Evolutionary conservation across 2,797 vertebrate species (phyloP).

Genomic region (Garrulus glandarius): DNA sequence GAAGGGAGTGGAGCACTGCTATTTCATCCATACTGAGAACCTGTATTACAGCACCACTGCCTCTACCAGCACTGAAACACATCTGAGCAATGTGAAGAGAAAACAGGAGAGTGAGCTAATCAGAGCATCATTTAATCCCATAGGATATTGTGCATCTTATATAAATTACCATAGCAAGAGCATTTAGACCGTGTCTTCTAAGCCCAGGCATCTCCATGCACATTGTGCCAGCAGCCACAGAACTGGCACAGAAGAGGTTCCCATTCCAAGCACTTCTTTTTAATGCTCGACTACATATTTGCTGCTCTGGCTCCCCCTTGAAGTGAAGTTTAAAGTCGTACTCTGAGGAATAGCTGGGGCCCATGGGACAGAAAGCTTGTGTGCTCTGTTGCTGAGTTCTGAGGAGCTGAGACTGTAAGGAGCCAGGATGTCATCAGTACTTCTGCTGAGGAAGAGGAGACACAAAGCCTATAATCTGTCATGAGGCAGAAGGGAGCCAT

Average conservation of each 20-base stretch:
- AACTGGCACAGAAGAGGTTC: not conserved
- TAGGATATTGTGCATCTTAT: not conserved
- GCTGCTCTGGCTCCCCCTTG: not conserved
- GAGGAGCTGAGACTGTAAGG: not conserved
- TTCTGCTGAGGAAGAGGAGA: not conserved
- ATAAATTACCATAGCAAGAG: not conserved
- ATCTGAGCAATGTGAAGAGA: not conserved
- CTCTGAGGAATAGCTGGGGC: not conserved
- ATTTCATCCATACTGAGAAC: not conserved
- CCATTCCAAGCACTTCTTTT: not conserved
- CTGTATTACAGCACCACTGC: not conserved
- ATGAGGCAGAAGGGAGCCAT: not conserved
- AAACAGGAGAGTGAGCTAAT: not conserved
- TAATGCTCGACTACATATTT: not conserved
- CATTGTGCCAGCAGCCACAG: not conserved
- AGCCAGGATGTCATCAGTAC: not conserved
- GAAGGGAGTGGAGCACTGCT: not conserved
- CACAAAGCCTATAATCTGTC: not conserved
- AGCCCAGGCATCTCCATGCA: not conserved
- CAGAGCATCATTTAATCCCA: not conserved
- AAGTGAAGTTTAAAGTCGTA: not conserved
- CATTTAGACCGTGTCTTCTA: not conserved
- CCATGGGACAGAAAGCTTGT: accelerated
- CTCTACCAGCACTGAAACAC: not conserved
- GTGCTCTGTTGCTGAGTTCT: not conserved